Conservation (phyloP, 1,140 invertebrate genomes). For the Heliconius congener region DNA sequence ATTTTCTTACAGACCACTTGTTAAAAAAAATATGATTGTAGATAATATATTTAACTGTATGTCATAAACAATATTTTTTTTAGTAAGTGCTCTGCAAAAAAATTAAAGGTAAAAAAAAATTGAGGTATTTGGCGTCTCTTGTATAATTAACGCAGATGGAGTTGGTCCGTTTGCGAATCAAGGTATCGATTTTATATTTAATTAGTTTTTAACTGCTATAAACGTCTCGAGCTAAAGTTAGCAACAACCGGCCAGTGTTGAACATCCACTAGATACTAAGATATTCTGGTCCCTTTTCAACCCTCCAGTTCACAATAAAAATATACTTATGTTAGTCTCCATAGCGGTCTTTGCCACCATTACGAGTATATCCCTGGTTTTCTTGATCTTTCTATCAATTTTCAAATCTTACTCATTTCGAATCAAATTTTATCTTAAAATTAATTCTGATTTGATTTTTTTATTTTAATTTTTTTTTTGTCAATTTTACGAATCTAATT, state of each 20-base stretch:
- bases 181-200: slow-evolving; percentile 50
- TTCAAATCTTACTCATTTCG: neutral
- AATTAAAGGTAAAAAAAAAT: too few species aligned
- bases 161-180: too few species aligned
- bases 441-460: neutral
- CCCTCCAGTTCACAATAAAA: slow-evolving; percentile 75
- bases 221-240: slow-evolving; percentile 58
- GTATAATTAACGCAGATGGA: too few species aligned
- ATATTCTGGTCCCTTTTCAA: slow-evolving; percentile 71
- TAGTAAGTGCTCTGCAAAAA: too few species aligned
- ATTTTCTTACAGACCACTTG: too few species aligned
- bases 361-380: neutral
- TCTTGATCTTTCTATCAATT: neutral
- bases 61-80: too few species aligned
- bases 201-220: slow-evolving; percentile 67
- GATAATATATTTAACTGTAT: too few species aligned
- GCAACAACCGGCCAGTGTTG: slow-evolving; percentile 76
- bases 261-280: slow-evolving; percentile 78
- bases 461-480: neutral
- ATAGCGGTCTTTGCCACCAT: slow-evolving; percentile 45
- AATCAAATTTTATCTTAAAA: neutral
- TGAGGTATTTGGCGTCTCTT: too few species aligned
- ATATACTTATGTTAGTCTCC: slow-evolving; percentile 68
- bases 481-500: neutral
- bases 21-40: too few species aligned